Evolutionary conservation across 2,797 vertebrate species (phyloP).

Genomic region (Okamejei kenojei): DNA sequence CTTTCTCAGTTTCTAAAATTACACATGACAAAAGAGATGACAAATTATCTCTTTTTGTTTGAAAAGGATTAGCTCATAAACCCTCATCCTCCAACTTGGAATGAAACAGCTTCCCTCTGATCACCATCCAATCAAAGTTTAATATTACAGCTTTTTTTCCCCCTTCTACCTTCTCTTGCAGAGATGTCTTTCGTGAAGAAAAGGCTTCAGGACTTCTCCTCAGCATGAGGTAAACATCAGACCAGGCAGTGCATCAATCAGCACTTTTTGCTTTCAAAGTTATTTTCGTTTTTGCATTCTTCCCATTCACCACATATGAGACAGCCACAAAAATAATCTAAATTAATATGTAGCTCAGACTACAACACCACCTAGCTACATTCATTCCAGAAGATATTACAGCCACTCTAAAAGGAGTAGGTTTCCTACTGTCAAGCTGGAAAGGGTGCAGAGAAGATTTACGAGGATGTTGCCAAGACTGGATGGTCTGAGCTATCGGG

Average conservation of each 20-base stretch:
- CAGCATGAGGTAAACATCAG: neutral
- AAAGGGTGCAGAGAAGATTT: too few species aligned
- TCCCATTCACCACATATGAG: neutral
- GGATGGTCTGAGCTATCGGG: too few species aligned
- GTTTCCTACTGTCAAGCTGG: too few species aligned
- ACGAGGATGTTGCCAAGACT: too few species aligned
- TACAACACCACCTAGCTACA: neutral
- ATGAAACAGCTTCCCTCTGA: neutral
- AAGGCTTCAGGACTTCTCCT: neutral
- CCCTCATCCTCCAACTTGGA: neutral
- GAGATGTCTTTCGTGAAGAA: neutral
- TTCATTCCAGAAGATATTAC: neutral
- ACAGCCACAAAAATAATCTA: neutral
- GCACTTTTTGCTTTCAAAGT: neutral
- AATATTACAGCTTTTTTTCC: neutral
- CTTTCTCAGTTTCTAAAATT: conserved; percentile 26
- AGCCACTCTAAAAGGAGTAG: neutral
- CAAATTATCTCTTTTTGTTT: conserved; percentile 5
- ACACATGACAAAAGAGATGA: neutral
- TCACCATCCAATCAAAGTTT: neutral
- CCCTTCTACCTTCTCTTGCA: neutral
- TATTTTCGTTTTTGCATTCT: neutral
- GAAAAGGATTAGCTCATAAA: neutral
- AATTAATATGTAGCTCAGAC: neutral
- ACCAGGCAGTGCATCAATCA: neutral